These are phyloP conservation scores for Corydoras maculifer DNA, from an alignment of 2,113 vertebrate species.

Conservation along the genomic window DNA sequence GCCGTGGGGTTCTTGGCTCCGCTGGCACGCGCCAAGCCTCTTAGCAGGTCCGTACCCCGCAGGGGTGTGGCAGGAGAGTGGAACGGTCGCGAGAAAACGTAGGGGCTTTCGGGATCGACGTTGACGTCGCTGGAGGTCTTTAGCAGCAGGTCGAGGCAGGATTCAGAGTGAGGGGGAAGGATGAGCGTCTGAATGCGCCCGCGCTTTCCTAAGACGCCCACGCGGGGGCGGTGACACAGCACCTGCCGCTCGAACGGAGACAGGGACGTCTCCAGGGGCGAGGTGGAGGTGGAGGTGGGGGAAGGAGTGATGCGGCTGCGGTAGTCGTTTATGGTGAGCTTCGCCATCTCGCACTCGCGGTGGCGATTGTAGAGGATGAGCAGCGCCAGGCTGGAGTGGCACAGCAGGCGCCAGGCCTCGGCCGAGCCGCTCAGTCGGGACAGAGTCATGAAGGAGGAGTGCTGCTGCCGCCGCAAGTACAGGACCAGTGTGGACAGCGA, in stretches of 20 bases:
- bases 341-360: slow-evolving; percentile 70
- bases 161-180: slow-evolving; percentile 64
- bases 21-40: slow-evolving; percentile 63
- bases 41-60: slow-evolving; percentile 66
- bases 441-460: slow-evolving; percentile 62
- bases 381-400: slow-evolving; percentile 69
- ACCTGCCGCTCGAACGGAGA: slow-evolving; percentile 68
- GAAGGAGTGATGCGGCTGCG: slow-evolving; percentile 48
- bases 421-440: slow-evolving; percentile 61
- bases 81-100: slow-evolving; percentile 68
- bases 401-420: slow-evolving; percentile 69
- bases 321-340: slow-evolving; percentile 67
- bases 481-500: slow-evolving; percentile 67
- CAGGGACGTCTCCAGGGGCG: slow-evolving; percentile 54
- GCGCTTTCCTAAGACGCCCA: slow-evolving; percentile 63
- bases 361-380: slow-evolving; percentile 73
- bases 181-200: slow-evolving; percentile 65
- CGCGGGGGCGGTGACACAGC: slow-evolving; percentile 60
- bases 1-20: slow-evolving; percentile 61
- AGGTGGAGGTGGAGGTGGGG: slow-evolving; percentile 30
- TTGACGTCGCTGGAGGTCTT: slow-evolving; percentile 66
- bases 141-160: slow-evolving; percentile 67
- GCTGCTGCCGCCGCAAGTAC: slow-evolving; percentile 66
- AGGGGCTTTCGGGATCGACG: slow-evolving; percentile 68
- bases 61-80: slow-evolving; percentile 70